Evolutionary conservation across 2,888 invertebrate genomes (phyloP), one percentile per base, ranked within the genome.

Genomic region (Nesidiocoris tenuis): DNA sequence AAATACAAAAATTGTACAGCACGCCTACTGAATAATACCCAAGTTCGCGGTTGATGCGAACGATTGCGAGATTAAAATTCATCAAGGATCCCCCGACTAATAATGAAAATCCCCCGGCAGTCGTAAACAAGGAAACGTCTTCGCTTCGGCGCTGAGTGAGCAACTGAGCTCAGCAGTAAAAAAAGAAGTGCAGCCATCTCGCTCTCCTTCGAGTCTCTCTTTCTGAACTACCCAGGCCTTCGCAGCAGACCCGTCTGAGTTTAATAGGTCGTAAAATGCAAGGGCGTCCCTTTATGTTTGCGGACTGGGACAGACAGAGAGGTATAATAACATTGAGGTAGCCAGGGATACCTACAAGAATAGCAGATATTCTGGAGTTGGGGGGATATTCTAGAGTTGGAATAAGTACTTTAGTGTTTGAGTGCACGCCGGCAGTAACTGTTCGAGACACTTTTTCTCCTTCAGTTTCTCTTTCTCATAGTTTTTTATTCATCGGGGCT

Each of bases 261-360:
- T 65, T 65, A 65, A 65, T 65, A 65, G 65, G 65, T 65, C 65
- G 65, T 65, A 65, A 65, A 24, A 24, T 24, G 65, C 65, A 65
- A 65, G 65, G 65, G 65, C 65, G 65, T 39, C 25, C 65, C 65
- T 65, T 65, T 65, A 65, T 65, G 65, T 65, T 39, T 65, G 65
- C 39, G 39, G 12, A 7, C 5, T 39, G 39, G 39, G 39, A 39
- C 5, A 12, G 39, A 39, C 5, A 39, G 39, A 39, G 39, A 12
- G 3, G 3, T 3, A 7, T 39, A 7, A 39, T 39, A 39, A 39
- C 39, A 39, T 39, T 39, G 39, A 39, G 39, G 39, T 39, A 39
- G 39, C 39, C 39, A 39, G 39, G 12, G 39, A 39, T 3, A 3
- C 5, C 3, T 7, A 39, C 39, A 39, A 39, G 39, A 39, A 39